A percentile compares a stretch with the other conserved stretches of the same genome.
These are phyloP conservation scores for Coendou prehensilis DNA, from an alignment of 2,797 vertebrate species.

Conservation along the genomic window DNA sequence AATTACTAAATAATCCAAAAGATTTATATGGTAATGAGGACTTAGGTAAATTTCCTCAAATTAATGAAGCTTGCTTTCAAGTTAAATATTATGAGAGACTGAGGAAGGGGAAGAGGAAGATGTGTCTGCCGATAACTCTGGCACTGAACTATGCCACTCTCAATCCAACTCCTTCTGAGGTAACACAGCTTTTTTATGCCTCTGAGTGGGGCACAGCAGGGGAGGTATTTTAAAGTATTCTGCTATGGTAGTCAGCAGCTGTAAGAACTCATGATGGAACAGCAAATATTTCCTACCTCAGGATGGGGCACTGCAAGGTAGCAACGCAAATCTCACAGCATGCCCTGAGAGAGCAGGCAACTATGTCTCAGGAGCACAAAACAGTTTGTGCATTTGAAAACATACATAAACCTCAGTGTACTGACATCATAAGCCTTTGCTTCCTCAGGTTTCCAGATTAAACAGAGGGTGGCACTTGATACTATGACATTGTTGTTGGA, in stretches of 20 bases:
- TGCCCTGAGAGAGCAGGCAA: background rate
- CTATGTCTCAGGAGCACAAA: background rate
- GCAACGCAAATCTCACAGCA: background rate
- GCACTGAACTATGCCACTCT: background rate
- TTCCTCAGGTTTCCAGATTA: background rate
- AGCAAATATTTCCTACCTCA: background rate
- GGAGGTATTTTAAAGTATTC: constrained; percentile 43
- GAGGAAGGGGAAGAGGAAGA: constrained; percentile 25
- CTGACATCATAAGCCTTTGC: background rate
- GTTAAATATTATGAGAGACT: background rate
- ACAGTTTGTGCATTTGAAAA: background rate
- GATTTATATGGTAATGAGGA: background rate
- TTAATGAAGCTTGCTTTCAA: background rate
- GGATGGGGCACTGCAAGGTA: background rate
- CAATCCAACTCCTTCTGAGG: background rate
- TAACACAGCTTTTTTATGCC: background rate
- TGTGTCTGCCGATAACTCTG: background rate
- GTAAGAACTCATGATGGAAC: background rate
- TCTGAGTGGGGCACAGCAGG: background rate
- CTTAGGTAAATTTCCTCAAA: background rate
- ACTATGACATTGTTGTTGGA: accelerated
- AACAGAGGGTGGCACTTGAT: background rate
- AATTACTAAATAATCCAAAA: background rate
- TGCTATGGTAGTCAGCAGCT: background rate
- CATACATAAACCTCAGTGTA: background rate